phyloP scores from a whole-genome alignment of 2,113 vertebrate genomes.

The Oxygymnocypris stewartii region DNA sequence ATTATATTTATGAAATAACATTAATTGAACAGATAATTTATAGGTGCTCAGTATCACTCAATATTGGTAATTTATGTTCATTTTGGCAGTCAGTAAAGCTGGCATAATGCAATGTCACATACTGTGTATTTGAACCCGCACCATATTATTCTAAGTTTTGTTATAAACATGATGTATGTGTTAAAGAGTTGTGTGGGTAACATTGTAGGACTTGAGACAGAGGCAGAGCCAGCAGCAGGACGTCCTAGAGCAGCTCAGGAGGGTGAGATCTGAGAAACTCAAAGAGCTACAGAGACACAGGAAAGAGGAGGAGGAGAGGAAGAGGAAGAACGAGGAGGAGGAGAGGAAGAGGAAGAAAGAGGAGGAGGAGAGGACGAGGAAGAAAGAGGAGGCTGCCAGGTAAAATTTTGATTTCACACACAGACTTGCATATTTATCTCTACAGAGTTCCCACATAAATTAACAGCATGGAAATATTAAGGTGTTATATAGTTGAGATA shows the following conservation, averaged over 20 bases:
- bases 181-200: slow-evolving; percentile 8
- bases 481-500: background rate
- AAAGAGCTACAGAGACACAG: slow-evolving; percentile 81
- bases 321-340: slow-evolving; percentile 81
- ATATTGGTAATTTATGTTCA: background rate
- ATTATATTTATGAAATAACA: background rate
- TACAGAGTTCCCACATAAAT: background rate
- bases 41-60: background rate
- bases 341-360: slow-evolving; percentile 80
- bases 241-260: slow-evolving; percentile 87
- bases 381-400: slow-evolving; percentile 83
- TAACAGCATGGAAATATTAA: background rate
- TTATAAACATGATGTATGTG: background rate
- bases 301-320: slow-evolving; percentile 80
- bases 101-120: background rate
- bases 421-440: background rate
- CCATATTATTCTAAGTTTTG: background rate
- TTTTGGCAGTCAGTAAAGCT: slow-evolving; percentile 16
- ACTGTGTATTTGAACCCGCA: slow-evolving; percentile 2
- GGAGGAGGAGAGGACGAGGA: no score
- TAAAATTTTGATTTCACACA: slow-evolving; percentile 61
- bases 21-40: background rate
- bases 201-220: slow-evolving; percentile 88
- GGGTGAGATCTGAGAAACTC: slow-evolving; percentile 88
- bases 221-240: slow-evolving; percentile 87